phyloP scores from a whole-genome alignment of 2,113 vertebrate species.

The Chitala chitala region DNA sequence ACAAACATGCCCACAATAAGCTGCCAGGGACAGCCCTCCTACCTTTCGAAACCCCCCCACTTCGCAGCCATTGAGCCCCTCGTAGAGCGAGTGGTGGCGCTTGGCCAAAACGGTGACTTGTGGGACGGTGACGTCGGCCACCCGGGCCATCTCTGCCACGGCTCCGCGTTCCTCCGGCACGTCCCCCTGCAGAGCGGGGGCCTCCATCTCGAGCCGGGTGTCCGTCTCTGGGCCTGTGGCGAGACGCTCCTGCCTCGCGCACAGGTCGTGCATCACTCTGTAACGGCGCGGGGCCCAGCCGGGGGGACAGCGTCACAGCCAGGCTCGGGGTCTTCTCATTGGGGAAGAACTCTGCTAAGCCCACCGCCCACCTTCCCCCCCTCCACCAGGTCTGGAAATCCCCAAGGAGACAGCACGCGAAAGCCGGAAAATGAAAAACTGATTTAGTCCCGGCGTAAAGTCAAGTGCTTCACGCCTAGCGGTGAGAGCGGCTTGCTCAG shows the following conservation, averaged over 20 bases:
- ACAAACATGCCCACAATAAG: too few relatives aligned
- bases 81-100: conserved; percentile 61
- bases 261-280: conserved; percentile 63
- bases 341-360: conserved; percentile 15
- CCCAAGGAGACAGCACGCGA: neutral
- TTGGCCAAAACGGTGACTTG: conserved; percentile 50
- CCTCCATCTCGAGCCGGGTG: conserved; percentile 38
- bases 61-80: conserved; percentile 61
- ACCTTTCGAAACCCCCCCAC: conserved; percentile 55
- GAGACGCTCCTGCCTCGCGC: conserved; percentile 45
- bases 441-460: too few relatives aligned
- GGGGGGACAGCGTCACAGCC: conserved; percentile 25
- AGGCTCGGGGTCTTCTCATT: conserved; percentile 38
- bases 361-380: too few relatives aligned
- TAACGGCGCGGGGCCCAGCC: conserved; percentile 20
- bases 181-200: conserved; percentile 33
- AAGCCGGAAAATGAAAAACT: too few relatives aligned
- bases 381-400: neutral
- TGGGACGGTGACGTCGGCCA: conserved; percentile 29
- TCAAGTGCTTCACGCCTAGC: neutral
- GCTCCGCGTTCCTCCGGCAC: conserved; percentile 33
- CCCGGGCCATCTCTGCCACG: conserved; percentile 30
- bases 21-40: conserved; percentile 16
- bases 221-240: conserved; percentile 45
- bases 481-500: neutral